Evolutionary conservation across 2,113 vertebrate species (phyloP).

Genomic region (Vicugna pacos): DNA sequence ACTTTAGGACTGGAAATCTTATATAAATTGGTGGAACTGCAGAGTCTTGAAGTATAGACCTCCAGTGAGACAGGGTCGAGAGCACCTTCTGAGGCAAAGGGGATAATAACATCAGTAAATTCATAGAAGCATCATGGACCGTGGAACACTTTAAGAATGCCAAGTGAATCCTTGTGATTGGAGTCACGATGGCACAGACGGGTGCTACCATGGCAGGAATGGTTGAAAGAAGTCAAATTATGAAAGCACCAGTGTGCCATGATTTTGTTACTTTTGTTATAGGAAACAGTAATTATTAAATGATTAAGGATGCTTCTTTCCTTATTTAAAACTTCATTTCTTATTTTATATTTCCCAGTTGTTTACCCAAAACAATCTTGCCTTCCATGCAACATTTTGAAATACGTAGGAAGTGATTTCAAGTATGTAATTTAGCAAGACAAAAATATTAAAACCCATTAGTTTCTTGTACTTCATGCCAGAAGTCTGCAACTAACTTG

Average conservation of each 20-base stretch:
- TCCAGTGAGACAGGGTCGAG: not conserved
- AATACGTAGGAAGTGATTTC: not conserved
- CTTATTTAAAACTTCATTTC: not conserved
- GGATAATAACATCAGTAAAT: not conserved
- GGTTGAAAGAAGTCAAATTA: not conserved
- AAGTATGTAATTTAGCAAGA: slow-evolving; percentile 39
- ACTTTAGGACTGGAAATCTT: not conserved
- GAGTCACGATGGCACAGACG: not conserved
- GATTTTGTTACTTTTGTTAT: no score
- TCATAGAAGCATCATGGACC: not conserved
- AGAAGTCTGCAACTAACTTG: not conserved
- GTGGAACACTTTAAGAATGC: not conserved
- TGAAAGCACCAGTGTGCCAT: not conserved
- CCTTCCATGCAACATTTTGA: not conserved
- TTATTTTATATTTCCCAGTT: not conserved
- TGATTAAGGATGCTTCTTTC: not conserved
- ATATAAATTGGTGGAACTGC: not conserved
- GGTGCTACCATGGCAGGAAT: not conserved
- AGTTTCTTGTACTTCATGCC: not conserved
- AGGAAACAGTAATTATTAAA: not conserved
- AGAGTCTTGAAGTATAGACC: not conserved
- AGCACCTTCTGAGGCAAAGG: not conserved
- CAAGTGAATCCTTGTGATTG: not conserved
- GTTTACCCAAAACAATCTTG: not conserved
- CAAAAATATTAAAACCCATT: not conserved